Conservation (phyloP, 64 coral and sea anemone species). For the Actinia equina region DNA sequence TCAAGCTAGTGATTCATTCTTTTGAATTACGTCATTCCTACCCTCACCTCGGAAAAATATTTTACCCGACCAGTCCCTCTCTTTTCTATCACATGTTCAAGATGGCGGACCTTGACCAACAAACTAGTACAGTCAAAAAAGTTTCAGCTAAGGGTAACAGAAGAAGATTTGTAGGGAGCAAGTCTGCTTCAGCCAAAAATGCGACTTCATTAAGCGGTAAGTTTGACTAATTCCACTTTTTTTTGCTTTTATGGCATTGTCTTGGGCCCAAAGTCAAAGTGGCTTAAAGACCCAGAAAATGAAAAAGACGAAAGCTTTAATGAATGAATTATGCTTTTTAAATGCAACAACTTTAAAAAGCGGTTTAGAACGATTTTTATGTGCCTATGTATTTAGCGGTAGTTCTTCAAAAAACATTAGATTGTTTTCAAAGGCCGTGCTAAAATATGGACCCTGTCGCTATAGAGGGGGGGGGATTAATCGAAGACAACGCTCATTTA, state of each 20-base stretch:
- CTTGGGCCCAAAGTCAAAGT: not conserved
- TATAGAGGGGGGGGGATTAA: too few relatives aligned
- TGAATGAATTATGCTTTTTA: too few relatives aligned
- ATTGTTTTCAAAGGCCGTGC: too few relatives aligned
- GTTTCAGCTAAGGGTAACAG: conserved; percentile 68
- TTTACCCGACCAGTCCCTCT: not conserved
- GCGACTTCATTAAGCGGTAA: not conserved
- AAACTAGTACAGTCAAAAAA: not conserved
- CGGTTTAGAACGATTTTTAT: too few relatives aligned
- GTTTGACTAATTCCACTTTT: not conserved
- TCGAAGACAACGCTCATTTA: too few relatives aligned
- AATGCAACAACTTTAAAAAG: too few relatives aligned
- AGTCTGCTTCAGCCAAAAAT: conserved; percentile 17
- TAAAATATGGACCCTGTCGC: too few relatives aligned
- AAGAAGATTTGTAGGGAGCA: conserved; percentile 78
- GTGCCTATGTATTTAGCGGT: too few relatives aligned
- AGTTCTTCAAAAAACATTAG: too few relatives aligned
- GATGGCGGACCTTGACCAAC: conserved; percentile 51
- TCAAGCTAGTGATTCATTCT: too few relatives aligned
- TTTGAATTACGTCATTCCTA: not conserved
- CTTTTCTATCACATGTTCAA: not conserved
- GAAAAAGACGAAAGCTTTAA: too few relatives aligned
- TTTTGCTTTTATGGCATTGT: not conserved
- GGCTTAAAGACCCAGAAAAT: not conserved
- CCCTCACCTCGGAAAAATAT: not conserved